phyloP scores from a whole-genome alignment of 1,140 invertebrate species.

The Lordiphosa collinella region DNA sequence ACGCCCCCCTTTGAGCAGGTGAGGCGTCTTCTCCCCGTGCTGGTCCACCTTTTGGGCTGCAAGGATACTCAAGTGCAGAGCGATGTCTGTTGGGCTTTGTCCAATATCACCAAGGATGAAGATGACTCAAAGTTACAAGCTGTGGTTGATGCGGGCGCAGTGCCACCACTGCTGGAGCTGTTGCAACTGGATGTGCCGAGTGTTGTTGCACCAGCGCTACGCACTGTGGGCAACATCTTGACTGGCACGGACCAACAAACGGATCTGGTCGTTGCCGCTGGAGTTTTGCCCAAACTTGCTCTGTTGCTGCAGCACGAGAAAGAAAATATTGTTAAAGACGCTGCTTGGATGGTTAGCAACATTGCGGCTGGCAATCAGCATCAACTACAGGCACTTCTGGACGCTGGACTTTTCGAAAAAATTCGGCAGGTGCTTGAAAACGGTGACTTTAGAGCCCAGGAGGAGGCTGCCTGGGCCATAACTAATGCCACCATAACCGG shows the following conservation, averaged over 20 bases:
- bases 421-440: constrained; percentile 81
- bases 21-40: constrained; percentile 88
- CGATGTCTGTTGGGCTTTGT: constrained; percentile 98
- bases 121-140: constrained; percentile 94
- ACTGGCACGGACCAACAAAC: constrained; percentile 93
- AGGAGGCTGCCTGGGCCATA: constrained; percentile 99
- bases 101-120: constrained; percentile 95
- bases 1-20: constrained; percentile 88
- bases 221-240: constrained; percentile 92
- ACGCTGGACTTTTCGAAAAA: constrained; percentile 82
- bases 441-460: constrained; percentile 97
- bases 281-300: constrained; percentile 87
- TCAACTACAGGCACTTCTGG: constrained; percentile 95
- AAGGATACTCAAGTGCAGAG: constrained; percentile 89
- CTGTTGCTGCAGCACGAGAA: constrained; percentile 88
- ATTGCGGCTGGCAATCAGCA: constrained; percentile 96
- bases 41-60: constrained; percentile 88
- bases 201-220: constrained; percentile 94
- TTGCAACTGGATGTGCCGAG: constrained; percentile 83
- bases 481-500: constrained; percentile 95
- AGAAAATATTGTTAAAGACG: constrained; percentile 90
- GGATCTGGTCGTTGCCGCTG: constrained; percentile 91
- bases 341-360: constrained; percentile 99
- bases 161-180: constrained; percentile 88
- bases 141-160: constrained; percentile 86